Evolutionary conservation across 2,888 invertebrate genomes (phyloP), one percentile per base, ranked within the genome.

Genomic region (Drosophila emarginata): DNA sequence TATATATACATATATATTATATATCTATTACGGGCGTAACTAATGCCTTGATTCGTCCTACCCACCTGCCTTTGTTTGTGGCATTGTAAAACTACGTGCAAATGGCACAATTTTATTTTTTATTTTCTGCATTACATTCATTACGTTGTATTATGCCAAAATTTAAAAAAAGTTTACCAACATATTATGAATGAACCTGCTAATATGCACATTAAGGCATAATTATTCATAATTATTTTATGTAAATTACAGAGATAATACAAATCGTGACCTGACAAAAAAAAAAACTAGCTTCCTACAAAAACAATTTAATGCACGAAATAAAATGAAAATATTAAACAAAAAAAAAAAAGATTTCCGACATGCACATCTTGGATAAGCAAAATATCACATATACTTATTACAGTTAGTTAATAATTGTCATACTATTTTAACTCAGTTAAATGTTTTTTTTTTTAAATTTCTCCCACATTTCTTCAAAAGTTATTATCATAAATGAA

Each of bases 241-340:
- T 2, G 4, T 12, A 28, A 58, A 6, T 39, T 32, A 36, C 63
- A 54, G 14, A 28, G 50, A 58, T 40, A 14, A 23, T 12, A 64
- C 58, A 40, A 69, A 51, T 79, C 86, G 88, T 82, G 88, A 77
- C 73, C 70, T 39, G 32, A 56, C 61, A 64, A 58, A 65, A 52
- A 12, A 26, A 15, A 39, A n/a, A 57, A 45, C 52, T 39, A 50
- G 32, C 53, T 53, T 58, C 32, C 36, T 28, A 32, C 32, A 11
- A 32, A n/a, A 26, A 52, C 12, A n/a, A n/a, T 28, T 57, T 18
- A 7, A 36, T 37, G 28, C 28, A 56, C 56, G 36, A 18, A 39
- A 39, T 3, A 39, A 14, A 39, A 39, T n/a, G n/a, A 14, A 18
- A 15, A 45, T 45, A 45, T 1, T 18, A 18, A 18, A 45, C n/a